Percentiles rank a stretch among this genome's conserved stretches.
phyloP scores from a whole-genome alignment of 2,113 vertebrate species.

The Microtus richardsoni region DNA sequence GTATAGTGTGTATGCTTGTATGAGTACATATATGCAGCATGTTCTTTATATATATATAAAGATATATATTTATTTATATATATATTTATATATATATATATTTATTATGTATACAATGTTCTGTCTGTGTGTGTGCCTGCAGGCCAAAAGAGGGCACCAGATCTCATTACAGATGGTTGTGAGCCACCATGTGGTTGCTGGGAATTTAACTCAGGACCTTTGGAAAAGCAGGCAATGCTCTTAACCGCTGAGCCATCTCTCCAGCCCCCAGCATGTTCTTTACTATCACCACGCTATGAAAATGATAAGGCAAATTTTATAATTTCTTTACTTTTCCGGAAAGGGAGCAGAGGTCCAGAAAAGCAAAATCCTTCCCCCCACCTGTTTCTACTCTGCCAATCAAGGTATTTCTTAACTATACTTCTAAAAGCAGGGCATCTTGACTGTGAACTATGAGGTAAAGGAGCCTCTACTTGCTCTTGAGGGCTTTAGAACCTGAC shows the following conservation, averaged over 20 bases:
- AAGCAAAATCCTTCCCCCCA: background rate
- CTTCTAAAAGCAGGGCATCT: background rate
- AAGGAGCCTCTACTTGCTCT: background rate
- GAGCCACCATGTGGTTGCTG: too few species aligned
- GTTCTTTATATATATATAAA: background rate
- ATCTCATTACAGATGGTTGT: too few species aligned
- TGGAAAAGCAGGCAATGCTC: too few species aligned
- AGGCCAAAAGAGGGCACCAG: too few species aligned
- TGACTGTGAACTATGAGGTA: background rate
- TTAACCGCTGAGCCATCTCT: too few species aligned
- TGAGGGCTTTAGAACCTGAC: background rate
- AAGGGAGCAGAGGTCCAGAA: background rate
- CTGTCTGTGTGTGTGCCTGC: too few species aligned
- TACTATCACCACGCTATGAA: background rate
- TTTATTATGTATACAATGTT: too few species aligned
- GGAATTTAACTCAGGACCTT: too few species aligned
- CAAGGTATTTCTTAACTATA: background rate
- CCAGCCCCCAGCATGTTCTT: background rate
- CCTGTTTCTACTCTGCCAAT: background rate
- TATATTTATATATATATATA: too few species aligned
- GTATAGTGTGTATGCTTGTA: background rate
- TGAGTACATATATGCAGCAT: background rate
- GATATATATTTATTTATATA: too few species aligned
- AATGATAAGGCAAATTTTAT: background rate
- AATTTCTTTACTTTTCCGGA: slow-evolving; percentile 7